Percentiles rank a stretch among this genome's conserved stretches.
These are phyloP conservation scores for Fragum whitleyi DNA, from an alignment of 2,888 invertebrate genomes.

Conservation along the genomic window DNA sequence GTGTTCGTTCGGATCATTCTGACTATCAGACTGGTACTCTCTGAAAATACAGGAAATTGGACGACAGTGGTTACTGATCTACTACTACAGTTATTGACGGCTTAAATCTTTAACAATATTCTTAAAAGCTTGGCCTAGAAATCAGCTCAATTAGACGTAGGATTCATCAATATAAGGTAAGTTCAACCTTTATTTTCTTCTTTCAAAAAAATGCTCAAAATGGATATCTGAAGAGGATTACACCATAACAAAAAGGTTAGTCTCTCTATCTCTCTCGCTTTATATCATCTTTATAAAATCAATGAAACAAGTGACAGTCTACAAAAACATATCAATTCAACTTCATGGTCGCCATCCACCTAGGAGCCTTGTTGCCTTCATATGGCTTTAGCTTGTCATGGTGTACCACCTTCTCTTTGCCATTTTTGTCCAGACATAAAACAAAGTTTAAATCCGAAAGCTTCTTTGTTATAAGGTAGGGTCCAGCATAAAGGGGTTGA, in stretches of 20 bases:
- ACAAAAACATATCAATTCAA: too few relatives aligned
- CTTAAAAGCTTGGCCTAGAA: background rate
- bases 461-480: conserved; percentile 41
- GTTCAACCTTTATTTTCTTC: too few relatives aligned
- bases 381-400: conserved; percentile 54
- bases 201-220: background rate
- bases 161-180: too few relatives aligned
- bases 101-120: too few relatives aligned
- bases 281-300: background rate
- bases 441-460: conserved; percentile 29
- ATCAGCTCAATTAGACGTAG: too few relatives aligned
- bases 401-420: conserved; percentile 32
- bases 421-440: conserved; percentile 14
- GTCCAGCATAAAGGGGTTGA: conserved; percentile 43
- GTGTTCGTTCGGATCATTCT: background rate
- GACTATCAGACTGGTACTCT: background rate
- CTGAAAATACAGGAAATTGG: too few relatives aligned
- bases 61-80: too few relatives aligned
- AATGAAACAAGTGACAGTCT: too few relatives aligned
- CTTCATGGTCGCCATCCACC: too few relatives aligned
- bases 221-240: too few relatives aligned
- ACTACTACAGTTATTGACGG: background rate
- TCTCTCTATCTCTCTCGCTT: background rate
- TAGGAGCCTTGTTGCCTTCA: background rate
- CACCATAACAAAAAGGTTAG: background rate